Conservation (phyloP, 2,888 invertebrate genomes). For the Stenotaenia linearis region DNA sequence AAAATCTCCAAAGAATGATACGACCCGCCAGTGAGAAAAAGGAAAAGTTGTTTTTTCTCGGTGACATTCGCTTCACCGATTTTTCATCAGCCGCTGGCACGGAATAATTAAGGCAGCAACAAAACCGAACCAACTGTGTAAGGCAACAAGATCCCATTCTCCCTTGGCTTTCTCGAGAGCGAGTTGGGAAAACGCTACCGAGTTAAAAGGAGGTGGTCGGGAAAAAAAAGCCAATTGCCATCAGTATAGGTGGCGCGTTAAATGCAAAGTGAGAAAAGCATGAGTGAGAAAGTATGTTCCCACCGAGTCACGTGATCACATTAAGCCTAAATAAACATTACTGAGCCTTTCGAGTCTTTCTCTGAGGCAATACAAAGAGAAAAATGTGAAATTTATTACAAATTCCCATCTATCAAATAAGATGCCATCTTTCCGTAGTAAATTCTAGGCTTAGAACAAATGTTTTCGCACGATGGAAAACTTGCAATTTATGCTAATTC, state of each 20-base stretch:
- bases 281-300: conserved; percentile 1
- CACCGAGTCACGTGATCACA: conserved; percentile 11
- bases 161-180: not conserved
- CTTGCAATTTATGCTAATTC: conserved; percentile 12
- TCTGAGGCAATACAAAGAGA: not conserved
- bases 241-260: conserved; percentile 1
- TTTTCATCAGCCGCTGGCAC: conserved; percentile 13
- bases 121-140: conserved; percentile 19
- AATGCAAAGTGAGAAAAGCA: not conserved
- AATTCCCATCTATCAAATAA: not conserved
- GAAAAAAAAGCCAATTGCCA: not conserved
- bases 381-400: not conserved
- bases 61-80: conserved; percentile 3
- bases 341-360: not conserved
- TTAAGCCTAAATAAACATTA: conserved; percentile 15
- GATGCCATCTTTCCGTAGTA: not conserved
- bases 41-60: not conserved
- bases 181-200: not conserved
- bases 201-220: not conserved
- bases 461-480: not conserved
- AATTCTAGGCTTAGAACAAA: not conserved
- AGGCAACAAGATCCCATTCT: conserved; percentile 15
- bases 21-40: not conserved
- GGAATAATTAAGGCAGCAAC: conserved; percentile 19
- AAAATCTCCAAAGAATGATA: not conserved